Evolutionary conservation across 2,113 vertebrate genomes (phyloP).

Genomic region (Amblyornis subalaris): DNA sequence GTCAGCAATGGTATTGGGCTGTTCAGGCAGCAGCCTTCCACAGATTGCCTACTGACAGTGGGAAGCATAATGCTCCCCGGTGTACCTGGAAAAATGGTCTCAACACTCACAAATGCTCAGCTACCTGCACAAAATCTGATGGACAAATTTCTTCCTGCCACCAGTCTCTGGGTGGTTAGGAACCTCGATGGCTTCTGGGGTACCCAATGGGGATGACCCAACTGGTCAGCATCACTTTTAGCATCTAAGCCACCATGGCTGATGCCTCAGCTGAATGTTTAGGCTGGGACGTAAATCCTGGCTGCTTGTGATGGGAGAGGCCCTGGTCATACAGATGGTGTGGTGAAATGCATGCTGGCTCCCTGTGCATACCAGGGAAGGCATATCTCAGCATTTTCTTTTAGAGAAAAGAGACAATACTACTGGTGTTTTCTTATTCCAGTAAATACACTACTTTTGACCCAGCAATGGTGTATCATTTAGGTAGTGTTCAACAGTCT

Average conservation of each 20-base stretch:
- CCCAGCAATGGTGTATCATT: neutral
- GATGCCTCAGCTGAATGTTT: neutral
- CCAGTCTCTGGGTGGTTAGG: accelerated
- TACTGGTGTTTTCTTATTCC: neutral
- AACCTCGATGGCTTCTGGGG: neutral
- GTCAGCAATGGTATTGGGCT: too few species aligned
- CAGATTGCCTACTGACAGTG: accelerated
- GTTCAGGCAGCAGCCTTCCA: neutral
- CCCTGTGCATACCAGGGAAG: neutral
- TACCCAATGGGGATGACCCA: too few species aligned
- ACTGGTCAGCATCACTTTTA: neutral
- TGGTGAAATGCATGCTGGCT: neutral
- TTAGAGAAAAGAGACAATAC: neutral
- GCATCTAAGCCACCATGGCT: neutral
- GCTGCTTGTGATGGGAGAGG: neutral
- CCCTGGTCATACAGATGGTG: neutral
- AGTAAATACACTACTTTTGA: neutral
- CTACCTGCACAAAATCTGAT: neutral
- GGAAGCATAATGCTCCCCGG: neutral
- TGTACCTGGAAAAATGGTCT: neutral
- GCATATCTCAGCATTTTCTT: neutral
- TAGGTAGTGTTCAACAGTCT: neutral
- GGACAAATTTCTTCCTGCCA: neutral
- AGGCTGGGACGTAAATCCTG: neutral
- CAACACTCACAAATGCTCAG: accelerated